phyloP scores from a whole-genome alignment of 2,797 vertebrate genomes.

The Notamacropus eugenii region DNA sequence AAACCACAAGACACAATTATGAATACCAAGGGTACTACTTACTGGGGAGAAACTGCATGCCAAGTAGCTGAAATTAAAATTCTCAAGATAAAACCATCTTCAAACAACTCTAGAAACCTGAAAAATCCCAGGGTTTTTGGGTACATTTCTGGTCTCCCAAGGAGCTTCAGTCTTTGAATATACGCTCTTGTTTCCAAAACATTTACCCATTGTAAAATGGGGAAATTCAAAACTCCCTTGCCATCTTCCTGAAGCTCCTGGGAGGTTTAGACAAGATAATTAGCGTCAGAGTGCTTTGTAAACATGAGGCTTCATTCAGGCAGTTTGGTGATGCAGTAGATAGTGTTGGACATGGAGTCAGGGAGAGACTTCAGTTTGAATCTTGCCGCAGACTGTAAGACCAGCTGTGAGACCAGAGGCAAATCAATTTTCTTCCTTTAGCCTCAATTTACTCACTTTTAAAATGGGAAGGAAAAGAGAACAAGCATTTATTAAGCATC shows the following conservation, averaged over 20 bases:
- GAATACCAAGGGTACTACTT: constrained; percentile 80
- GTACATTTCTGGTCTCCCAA: background rate
- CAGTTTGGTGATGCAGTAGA: background rate
- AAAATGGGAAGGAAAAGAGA: background rate
- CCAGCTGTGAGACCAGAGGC: background rate
- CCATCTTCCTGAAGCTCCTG: background rate
- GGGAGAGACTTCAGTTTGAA: background rate
- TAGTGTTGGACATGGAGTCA: background rate
- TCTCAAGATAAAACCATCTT: constrained; percentile 80
- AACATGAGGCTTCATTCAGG: background rate
- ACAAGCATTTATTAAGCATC: background rate
- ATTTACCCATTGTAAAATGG: background rate
- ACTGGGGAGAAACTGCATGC: constrained; percentile 80
- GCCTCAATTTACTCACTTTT: background rate
- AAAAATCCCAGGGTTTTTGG: constrained; percentile 66
- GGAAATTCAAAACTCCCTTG: background rate
- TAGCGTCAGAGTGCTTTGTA: background rate
- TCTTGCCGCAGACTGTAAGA: background rate
- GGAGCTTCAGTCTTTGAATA: background rate
- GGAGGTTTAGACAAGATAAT: background rate
- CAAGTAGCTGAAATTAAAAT: constrained; percentile 81
- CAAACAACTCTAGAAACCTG: constrained; percentile 77
- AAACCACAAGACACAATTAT: constrained; percentile 80
- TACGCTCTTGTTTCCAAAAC: background rate
- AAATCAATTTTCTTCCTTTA: background rate